Evolutionary conservation across 1,140 invertebrate genomes (phyloP).

Genomic region (Ostrea edulis): DNA sequence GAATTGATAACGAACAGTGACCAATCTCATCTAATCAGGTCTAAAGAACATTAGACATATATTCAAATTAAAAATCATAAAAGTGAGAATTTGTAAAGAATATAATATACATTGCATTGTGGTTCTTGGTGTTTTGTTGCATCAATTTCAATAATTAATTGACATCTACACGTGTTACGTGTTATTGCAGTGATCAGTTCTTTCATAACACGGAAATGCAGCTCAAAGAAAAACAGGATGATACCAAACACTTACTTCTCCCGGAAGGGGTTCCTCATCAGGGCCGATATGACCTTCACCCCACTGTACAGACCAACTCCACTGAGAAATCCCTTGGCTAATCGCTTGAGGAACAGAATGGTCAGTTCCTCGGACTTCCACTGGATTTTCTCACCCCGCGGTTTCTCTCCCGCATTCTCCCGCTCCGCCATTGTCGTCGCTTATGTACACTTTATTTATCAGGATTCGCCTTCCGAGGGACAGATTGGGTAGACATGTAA

Average conservation of each 20-base stretch:
- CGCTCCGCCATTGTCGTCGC: background rate
- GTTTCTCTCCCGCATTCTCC: background rate
- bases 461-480: background rate
- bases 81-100: no score
- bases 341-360: constrained; percentile 30
- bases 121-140: no score
- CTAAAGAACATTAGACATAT: no score
- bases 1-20: no score
- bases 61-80: no score
- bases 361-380: background rate
- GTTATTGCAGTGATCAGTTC: no score
- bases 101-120: no score
- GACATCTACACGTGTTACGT: no score
- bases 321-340: constrained; percentile 60
- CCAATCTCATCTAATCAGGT: no score
- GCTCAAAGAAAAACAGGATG: no score
- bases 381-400: background rate
- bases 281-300: constrained; percentile 57
- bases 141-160: no score
- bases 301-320: constrained; percentile 60
- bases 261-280: constrained; percentile 63
- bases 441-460: background rate
- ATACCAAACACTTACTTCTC: constrained; percentile 53
- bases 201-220: no score
- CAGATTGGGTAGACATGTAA: background rate